Evolutionary conservation across 2,797 vertebrate species (phyloP).

Genomic region (Poeciliopsis presidionis): DNA sequence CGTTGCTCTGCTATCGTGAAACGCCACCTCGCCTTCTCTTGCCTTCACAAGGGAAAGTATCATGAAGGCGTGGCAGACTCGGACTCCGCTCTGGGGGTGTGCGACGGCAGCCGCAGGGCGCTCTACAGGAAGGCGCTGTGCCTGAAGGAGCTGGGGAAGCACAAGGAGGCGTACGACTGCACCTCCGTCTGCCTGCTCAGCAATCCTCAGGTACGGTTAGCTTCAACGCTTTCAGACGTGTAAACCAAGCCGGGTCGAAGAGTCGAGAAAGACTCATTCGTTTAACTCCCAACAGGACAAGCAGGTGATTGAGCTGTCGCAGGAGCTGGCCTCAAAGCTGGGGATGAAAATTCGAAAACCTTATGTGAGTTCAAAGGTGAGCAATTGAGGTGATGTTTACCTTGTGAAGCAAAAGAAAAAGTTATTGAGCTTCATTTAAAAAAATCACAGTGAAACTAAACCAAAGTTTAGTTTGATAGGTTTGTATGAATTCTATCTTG

Average conservation of each 20-base stretch:
- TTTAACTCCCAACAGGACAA: constrained; percentile 82
- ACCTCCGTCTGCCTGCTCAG: constrained; percentile 87
- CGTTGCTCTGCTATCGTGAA: background rate
- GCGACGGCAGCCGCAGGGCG: constrained; percentile 81
- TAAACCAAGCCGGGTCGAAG: too few species aligned
- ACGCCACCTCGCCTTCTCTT: background rate
- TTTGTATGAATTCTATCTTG: background rate
- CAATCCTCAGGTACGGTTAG: constrained; percentile 83
- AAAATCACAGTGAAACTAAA: background rate
- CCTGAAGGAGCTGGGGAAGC: constrained; percentile 86
- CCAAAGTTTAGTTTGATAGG: background rate
- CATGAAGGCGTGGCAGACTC: constrained; percentile 88
- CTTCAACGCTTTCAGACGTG: background rate
- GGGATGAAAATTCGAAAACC: constrained; percentile 89
- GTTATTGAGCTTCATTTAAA: background rate
- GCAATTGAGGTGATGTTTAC: constrained; percentile 6
- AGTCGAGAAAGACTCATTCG: background rate
- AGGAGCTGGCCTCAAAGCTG: constrained; percentile 88
- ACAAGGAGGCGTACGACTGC: constrained; percentile 92
- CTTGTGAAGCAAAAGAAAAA: background rate
- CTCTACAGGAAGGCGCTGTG: constrained; percentile 91
- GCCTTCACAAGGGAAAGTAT: constrained; percentile 81
- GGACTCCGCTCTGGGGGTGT: constrained; percentile 75
- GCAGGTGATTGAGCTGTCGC: constrained; percentile 88
- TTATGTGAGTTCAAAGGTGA: constrained; percentile 87